Conservation (phyloP, 2,113 vertebrate genomes). For the Anolis sagrei region DNA sequence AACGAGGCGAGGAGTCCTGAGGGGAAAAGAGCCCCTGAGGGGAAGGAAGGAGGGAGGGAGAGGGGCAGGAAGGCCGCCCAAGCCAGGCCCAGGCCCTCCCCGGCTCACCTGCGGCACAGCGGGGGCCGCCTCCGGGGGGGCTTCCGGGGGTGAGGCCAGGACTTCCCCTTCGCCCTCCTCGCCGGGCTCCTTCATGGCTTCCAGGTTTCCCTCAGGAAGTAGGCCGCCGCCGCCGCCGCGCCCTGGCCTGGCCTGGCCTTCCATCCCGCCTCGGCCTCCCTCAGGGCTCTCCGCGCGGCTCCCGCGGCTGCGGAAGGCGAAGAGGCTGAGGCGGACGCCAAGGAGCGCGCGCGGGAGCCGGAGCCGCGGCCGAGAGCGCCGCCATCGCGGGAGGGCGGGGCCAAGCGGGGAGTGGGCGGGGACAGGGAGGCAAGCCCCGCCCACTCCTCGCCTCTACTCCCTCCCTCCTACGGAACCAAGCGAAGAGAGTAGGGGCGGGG, state of each 20-base stretch:
- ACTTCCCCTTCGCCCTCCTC: constrained; percentile 26
- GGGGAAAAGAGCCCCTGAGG: too few species aligned
- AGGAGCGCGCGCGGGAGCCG: constrained; percentile 34
- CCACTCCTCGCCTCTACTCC: too few species aligned
- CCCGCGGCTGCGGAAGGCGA: not conserved
- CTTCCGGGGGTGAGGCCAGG: too few species aligned
- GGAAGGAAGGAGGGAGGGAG: too few species aligned
- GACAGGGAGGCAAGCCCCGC: too few species aligned
- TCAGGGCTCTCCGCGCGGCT: too few species aligned
- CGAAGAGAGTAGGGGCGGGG: too few species aligned
- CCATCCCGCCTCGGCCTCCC: constrained; percentile 47
- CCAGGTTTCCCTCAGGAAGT: constrained; percentile 44
- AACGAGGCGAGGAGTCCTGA: too few species aligned
- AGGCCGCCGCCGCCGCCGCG: constrained; percentile 56
- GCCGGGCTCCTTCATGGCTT: constrained; percentile 53
- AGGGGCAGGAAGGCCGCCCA: too few species aligned
- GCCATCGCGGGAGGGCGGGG: not conserved
- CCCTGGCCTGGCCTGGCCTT: constrained; percentile 50
- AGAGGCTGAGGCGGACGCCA: constrained; percentile 24
- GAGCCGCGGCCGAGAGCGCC: constrained; percentile 37
- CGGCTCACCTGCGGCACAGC: not conserved
- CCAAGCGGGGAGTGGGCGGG: too few species aligned
- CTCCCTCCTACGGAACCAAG: not conserved
- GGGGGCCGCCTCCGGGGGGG: too few species aligned
- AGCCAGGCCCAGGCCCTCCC: too few species aligned